A percentile compares a stretch with the other conserved stretches of the same genome.
Evolutionary conservation across 2,797 vertebrate genomes (phyloP).

Genomic region (Sebastes nivosus): DNA sequence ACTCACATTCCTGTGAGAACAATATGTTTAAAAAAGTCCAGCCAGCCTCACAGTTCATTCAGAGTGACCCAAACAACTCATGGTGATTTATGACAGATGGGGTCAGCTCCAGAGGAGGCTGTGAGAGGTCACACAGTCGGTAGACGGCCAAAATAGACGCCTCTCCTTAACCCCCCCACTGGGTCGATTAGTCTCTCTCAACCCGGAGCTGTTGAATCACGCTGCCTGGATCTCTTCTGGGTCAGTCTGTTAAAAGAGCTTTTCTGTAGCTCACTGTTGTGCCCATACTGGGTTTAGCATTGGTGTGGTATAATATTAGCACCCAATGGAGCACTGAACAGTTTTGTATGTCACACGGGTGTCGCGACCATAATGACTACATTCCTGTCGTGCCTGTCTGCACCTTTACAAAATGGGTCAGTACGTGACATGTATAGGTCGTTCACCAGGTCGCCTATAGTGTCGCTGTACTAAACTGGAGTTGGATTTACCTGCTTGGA

Average conservation of each 20-base stretch:
- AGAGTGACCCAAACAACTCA: conserved; percentile 37
- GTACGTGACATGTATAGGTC: background rate
- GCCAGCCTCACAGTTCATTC: conserved; percentile 14
- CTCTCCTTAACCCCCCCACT: background rate
- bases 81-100: conserved; percentile 54
- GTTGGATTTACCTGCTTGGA: background rate
- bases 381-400: conserved; percentile 21
- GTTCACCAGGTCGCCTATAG: background rate
- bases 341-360: conserved; percentile 24
- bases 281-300: conserved; percentile 5
- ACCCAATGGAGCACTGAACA: background rate
- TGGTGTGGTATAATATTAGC: conserved; percentile 23
- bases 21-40: conserved; percentile 11
- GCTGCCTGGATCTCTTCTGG: background rate
- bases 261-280: conserved; percentile 11
- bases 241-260: background rate
- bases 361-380: background rate
- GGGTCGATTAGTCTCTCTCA: conserved; percentile 32
- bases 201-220: conserved; percentile 20
- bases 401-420: conserved; percentile 28
- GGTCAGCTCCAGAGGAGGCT: conserved; percentile 41
- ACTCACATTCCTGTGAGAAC: conserved; percentile 15
- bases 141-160: conserved; percentile 57
- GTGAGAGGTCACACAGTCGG: conserved; percentile 44
- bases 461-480: background rate